These are phyloP conservation scores for Chrysopilus asiliformis DNA, from an alignment of 2,888 invertebrate species.

Conservation along the genomic window DNA sequence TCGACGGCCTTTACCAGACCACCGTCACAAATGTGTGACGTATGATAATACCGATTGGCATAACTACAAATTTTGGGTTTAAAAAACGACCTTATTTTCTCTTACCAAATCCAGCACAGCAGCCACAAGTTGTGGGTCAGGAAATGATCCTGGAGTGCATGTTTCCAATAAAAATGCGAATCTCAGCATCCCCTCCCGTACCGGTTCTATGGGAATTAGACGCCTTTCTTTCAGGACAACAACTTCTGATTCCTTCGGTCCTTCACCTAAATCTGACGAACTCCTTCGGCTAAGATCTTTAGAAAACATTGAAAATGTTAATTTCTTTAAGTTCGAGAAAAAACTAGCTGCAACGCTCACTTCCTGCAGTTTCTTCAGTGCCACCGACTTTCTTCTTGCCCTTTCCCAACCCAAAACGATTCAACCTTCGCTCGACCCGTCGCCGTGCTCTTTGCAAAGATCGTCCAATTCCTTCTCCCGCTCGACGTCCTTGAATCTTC, in stretches of 20 bases:
- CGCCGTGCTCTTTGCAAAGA: constrained; percentile 71
- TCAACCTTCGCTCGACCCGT: constrained; percentile 79
- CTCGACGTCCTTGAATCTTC: constrained; percentile 33
- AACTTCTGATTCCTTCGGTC: constrained; percentile 73
- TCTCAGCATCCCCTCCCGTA: constrained; percentile 79
- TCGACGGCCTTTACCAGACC: too few species aligned
- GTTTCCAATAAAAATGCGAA: constrained; percentile 89
- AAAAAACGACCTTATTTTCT: not conserved
- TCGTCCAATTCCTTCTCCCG: constrained; percentile 42
- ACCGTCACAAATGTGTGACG: too few species aligned
- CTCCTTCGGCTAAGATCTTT: constrained; percentile 63
- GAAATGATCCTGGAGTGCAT: constrained; percentile 89
- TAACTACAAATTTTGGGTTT: too few species aligned
- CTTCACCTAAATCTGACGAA: constrained; percentile 67
- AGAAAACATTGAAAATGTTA: constrained; percentile 12
- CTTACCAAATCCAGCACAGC: constrained; percentile 85
- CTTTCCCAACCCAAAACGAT: constrained; percentile 66
- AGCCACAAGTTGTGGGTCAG: constrained; percentile 90
- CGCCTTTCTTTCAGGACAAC: constrained; percentile 78
- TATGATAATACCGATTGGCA: too few species aligned
- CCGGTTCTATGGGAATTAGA: constrained; percentile 60
- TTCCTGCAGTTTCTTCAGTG: constrained; percentile 70
- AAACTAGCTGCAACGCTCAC: constrained; percentile 41
- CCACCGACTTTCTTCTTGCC: constrained; percentile 83
- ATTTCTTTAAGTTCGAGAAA: not conserved